Evolutionary conservation across 2,113 vertebrate genomes (phyloP).

Genomic region (Tenebrosternarchus preto): DNA sequence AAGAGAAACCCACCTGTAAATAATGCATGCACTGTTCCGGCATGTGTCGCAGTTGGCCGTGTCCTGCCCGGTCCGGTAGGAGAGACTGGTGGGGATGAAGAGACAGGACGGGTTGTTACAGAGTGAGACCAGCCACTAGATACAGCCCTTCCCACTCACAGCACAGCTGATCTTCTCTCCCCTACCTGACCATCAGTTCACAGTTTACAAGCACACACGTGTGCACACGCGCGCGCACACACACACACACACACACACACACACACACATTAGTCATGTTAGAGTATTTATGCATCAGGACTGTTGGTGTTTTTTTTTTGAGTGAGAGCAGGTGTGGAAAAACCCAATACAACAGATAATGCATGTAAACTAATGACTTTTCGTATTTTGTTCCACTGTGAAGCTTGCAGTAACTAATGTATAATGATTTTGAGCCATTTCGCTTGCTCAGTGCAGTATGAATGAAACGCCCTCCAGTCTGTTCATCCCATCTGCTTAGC

Average conservation of each 20-base stretch:
- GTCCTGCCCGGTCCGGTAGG: slow-evolving; percentile 98
- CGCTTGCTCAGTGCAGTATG: neutral
- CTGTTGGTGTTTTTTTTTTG: neutral
- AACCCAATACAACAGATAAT: neutral
- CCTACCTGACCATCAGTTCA: slow-evolving; percentile 43
- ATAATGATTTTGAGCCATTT: slow-evolving; percentile 3
- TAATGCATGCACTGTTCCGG: slow-evolving; percentile 99
- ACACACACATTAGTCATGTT: no score
- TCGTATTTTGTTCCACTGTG: neutral
- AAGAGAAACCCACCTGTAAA: slow-evolving; percentile 88
- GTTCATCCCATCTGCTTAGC: neutral
- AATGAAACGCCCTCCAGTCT: slow-evolving; percentile 13
- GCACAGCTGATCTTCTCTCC: slow-evolving; percentile 34
- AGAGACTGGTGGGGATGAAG: slow-evolving; percentile 85
- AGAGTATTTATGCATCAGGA: neutral
- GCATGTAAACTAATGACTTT: neutral
- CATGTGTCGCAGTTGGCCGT: slow-evolving; percentile 99
- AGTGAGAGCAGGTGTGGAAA: neutral
- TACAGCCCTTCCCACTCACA: slow-evolving; percentile 20
- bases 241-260: neutral
- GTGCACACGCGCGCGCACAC: neutral
- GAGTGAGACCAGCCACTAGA: slow-evolving; percentile 57
- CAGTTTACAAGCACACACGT: neutral
- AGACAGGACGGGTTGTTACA: slow-evolving; percentile 68
- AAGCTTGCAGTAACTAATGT: slow-evolving; percentile 27